Evolutionary conservation across 2,113 vertebrate species (phyloP), one percentile per base, ranked within the genome.

Genomic region (Forbesichthys agassizii): DNA sequence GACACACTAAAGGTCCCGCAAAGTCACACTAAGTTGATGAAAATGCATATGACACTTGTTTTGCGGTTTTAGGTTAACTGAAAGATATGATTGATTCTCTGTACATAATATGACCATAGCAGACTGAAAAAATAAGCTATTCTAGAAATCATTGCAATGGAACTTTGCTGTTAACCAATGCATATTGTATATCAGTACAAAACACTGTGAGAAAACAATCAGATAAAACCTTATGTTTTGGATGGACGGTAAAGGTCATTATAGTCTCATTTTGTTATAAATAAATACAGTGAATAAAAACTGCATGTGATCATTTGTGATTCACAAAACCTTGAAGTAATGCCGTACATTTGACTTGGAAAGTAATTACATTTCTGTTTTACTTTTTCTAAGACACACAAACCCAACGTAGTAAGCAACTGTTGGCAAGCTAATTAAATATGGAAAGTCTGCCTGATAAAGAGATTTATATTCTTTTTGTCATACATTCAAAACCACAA

Each of bases 11-110:
- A 70, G 63, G 75, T 80, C 80, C 66, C 42, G 2, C 69, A 78
- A 86, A 88, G 87, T 90, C 81, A 79, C 74, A 66, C 67, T 54
- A 60, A 81, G 85, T 86, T 79, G 75, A 77, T 46, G 7, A 48
- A 69, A 77, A 58, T 11, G 51, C 47, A 57, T 36, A 1, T 33
- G 9, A 13, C 46, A 20, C 7, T 55, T 51, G 9, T 6, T 63
- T 33, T 20, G 10, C 6, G 16, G 9, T 56, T 4, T 56, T 56
- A 61, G 36, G 48, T 53, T 33, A 16, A 36, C 14, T 12, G 52
- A 27, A 42, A 36, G 9, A 46, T 3, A n/a, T 46, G 18, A 48
- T 61, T 42, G 33, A 67, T 20, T 42, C 42, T 18, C 33, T 56
- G 27, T 57, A 18, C 4, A 10, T 13, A 33, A 47, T 63, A 46